Conservation (phyloP, 2,888 invertebrate species). For the Agriopis leucophaearia region DNA sequence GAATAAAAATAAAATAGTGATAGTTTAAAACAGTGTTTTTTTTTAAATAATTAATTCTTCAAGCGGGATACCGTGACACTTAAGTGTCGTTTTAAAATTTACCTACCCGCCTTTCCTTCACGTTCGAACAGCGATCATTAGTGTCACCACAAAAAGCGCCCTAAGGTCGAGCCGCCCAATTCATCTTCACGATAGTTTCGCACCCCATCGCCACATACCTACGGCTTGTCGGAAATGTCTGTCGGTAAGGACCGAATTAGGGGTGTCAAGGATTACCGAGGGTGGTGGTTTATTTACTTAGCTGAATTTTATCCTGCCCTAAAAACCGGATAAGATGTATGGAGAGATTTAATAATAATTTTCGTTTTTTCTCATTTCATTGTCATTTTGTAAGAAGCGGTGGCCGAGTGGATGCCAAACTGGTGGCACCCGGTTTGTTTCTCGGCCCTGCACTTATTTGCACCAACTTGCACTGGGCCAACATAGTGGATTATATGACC, state of each 20-base stretch:
- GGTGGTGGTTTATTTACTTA: slow-evolving; percentile 8
- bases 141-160: slow-evolving; percentile 42
- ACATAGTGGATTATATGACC: too few species aligned
- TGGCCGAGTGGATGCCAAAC: too few species aligned
- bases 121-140: slow-evolving; percentile 47
- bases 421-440: too few species aligned
- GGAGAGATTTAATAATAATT: too few species aligned
- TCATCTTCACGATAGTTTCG: slow-evolving; percentile 65
- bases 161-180: slow-evolving; percentile 49
- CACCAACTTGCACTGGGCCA: too few species aligned
- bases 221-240: slow-evolving; percentile 57
- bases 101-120: slow-evolving; percentile 6
- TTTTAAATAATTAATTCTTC: too few species aligned
- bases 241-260: slow-evolving; percentile 49
- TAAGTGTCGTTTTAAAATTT: neutral
- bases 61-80: neutral
- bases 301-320: neutral
- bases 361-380: too few species aligned
- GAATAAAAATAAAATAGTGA: too few species aligned
- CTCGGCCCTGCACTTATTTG: too few species aligned
- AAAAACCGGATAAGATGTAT: neutral
- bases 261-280: slow-evolving; percentile 13
- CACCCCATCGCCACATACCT: slow-evolving; percentile 62
- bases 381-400: too few species aligned
- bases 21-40: too few species aligned